Base-by-base conservation (phyloP, 2,113 vertebrate genomes). In the Heterotilapia buettikoferi region DNA sequence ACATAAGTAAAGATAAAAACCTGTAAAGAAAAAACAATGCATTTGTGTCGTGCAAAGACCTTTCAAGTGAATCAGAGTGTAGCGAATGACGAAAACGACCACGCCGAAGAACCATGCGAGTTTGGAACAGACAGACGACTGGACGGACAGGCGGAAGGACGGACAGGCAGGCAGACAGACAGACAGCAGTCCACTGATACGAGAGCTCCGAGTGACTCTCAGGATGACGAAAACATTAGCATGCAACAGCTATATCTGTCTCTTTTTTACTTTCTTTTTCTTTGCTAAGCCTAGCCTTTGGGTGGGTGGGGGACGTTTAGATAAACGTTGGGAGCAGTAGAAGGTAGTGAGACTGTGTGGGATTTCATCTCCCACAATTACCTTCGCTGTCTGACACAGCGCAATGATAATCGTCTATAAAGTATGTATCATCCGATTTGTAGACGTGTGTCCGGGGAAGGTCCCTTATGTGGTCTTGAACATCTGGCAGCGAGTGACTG, bases 371-470 rank as follows among this genome's bases (percentile, higher is more conserved):
- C 86, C 87, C 95, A 97, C 95, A 97, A 95, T 99, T 99, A 99
- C 99, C 99, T 99, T 99, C 99, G 2, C 99, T 99, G 97, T 99
- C 99, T 57, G 99, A 99, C 94, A 99, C 98, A 96, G 99, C 99
- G 86, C 98, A 99, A 96, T 99, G 98, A 95, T 98, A 96, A 97
- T 99, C 99, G 56, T 99, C 99, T 97, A 99, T 97, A 95, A 98
- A 96, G 97, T 99, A 99, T 92, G 97, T 97, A 95, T 99, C 98
- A 88, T 99, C 99, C 61, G 97, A 98, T 96, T 98, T 98, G 97
- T 99, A 98, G 53, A 97, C 94, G 91, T 98, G 98, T 86, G 97
- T 98, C 97, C 98, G 97, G 19, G 98, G 98, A 94, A 98, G 97
- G 14, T 99, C 98, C 96, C 97, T 97, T 93, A 97, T 97, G 92